Evolutionary conservation across 2,797 vertebrate genomes (phyloP).

Genomic region (Thalassophryne amazonica): DNA sequence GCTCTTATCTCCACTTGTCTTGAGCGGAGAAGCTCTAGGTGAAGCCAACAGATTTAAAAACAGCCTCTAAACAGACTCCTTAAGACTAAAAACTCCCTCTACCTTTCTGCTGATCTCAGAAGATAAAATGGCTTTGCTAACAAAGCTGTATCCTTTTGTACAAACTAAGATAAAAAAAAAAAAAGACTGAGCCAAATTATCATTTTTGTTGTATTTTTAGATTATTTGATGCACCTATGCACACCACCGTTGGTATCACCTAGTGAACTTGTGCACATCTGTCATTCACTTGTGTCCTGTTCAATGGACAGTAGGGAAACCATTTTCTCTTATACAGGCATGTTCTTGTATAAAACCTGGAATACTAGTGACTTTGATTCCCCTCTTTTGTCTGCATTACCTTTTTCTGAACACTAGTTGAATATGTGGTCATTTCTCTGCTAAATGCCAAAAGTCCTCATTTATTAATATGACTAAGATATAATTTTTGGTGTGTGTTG

Average conservation of each 20-base stretch:
- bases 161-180: not conserved
- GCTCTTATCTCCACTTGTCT: constrained; percentile 13
- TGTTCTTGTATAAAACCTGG: constrained; percentile 28
- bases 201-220: constrained; percentile 49
- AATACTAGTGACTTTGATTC: constrained; percentile 34
- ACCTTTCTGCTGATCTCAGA: constrained; percentile 9
- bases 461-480: constrained; percentile 3
- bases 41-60: constrained; percentile 12
- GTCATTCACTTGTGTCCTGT: constrained; percentile 51
- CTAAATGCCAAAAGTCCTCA: constrained; percentile 2
- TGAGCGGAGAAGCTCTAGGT: not conserved
- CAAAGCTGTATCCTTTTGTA: constrained; percentile 48
- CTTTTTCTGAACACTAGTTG: constrained; percentile 26
- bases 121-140: constrained; percentile 37
- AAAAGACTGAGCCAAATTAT: constrained; percentile 61
- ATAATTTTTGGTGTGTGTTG: not conserved
- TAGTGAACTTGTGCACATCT: constrained; percentile 26
- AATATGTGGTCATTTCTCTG: not conserved
- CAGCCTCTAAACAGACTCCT: constrained; percentile 12
- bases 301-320: constrained; percentile 26
- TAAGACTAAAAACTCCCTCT: constrained; percentile 2
- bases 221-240: constrained; percentile 15
- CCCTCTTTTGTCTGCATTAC: not conserved
- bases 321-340: constrained; percentile 37
- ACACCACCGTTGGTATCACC: not conserved